Percentiles rank a stretch among this genome's conserved stretches.
phyloP scores from a whole-genome alignment of 2,797 vertebrate genomes.

The Nasua narica region DNA sequence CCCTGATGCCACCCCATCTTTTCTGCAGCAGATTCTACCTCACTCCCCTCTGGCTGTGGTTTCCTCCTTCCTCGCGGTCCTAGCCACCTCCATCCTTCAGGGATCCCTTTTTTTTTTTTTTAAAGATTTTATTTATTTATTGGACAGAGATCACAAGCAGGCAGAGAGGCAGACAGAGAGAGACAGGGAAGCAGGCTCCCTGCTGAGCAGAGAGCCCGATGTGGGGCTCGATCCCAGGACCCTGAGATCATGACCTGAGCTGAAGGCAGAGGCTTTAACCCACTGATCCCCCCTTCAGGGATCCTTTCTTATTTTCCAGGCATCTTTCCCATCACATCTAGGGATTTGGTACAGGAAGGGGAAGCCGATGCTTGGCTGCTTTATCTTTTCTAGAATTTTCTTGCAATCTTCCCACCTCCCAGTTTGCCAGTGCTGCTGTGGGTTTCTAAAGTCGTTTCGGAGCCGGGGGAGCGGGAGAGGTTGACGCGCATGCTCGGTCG shows the following conservation, averaged over 20 bases:
- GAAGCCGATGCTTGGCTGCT: neutral
- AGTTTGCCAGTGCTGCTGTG: neutral
- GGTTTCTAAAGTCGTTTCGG: rapidly evolving
- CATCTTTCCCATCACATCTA: neutral
- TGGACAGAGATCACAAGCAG: no score
- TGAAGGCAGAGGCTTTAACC: no score
- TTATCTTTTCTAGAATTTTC: conserved; percentile 6
- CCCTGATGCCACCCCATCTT: neutral
- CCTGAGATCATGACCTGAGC: no score
- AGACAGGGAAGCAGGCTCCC: no score
- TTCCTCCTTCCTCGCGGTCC: neutral
- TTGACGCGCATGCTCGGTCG: rapidly evolving
- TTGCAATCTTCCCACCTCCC: neutral
- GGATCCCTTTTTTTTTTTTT: no score
- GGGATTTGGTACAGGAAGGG: neutral
- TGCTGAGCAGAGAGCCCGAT: no score
- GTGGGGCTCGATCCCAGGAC: no score
- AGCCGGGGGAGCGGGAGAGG: neutral
- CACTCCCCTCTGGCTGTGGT: neutral
- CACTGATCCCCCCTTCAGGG: neutral
- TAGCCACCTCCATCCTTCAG: neutral
- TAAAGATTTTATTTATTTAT: no score
- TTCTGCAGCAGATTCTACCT: neutral
- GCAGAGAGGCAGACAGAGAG: no score
- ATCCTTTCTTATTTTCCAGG: neutral